These are phyloP conservation scores for Diadegma fenestrale DNA, from an alignment of 2,888 invertebrate species.

Conservation along the genomic window DNA sequence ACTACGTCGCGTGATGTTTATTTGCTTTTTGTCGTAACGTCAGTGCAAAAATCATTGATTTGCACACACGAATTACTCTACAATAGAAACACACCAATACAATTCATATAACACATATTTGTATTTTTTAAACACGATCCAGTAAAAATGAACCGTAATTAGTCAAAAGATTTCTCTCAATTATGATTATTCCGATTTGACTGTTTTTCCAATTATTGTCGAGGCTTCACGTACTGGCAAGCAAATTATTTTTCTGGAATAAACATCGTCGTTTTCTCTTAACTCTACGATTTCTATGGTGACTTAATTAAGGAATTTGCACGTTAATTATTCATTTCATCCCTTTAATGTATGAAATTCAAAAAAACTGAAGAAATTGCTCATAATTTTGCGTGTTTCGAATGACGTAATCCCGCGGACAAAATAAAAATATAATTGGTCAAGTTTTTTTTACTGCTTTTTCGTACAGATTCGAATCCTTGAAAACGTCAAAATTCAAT, in stretches of 20 bases:
- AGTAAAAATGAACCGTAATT: neutral
- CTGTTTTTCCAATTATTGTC: conserved; percentile 21
- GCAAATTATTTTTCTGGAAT: conserved; percentile 3
- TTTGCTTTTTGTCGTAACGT: conserved; percentile 47
- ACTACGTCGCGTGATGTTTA: conserved; percentile 15
- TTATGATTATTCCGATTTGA: neutral
- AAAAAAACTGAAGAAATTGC: too few species aligned
- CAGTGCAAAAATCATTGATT: conserved; percentile 28
- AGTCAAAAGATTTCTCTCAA: neutral
- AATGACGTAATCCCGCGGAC: too few species aligned
- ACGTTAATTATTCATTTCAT: neutral
- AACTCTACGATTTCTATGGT: neutral
- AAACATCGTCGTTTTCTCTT: neutral
- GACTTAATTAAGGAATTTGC: neutral
- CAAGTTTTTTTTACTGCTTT: too few species aligned
- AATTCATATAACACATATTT: conserved; percentile 4
- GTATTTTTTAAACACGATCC: neutral
- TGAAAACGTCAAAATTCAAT: too few species aligned
- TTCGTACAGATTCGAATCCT: neutral
- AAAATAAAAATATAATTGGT: too few species aligned
- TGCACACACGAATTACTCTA: conserved; percentile 53
- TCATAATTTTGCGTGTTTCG: too few species aligned
- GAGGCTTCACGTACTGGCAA: neutral
- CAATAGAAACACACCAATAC: conserved; percentile 37
- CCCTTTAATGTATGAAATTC: neutral